A percentile compares a stretch with the other conserved stretches of the same genome.
phyloP scores from a whole-genome alignment of 2,797 vertebrate genomes.

The Rallus crepitans region DNA sequence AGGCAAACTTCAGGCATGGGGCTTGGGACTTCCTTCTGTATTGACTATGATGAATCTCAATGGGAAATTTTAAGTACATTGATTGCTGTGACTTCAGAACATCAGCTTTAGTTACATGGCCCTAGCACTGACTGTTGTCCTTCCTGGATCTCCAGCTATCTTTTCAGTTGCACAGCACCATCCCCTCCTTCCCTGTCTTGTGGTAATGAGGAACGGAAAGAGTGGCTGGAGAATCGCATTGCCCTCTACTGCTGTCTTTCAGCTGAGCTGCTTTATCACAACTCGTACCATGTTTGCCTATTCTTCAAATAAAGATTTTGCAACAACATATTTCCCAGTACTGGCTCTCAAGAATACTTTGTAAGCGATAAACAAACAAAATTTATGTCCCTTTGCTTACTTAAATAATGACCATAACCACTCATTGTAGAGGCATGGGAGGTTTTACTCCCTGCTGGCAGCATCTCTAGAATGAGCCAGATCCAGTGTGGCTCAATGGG shows the following conservation, averaged over 20 bases:
- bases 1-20: background rate
- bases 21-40: background rate
- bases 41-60: background rate
- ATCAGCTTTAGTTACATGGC: background rate
- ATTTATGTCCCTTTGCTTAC: background rate
- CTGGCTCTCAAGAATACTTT: background rate
- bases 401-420: background rate
- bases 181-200: background rate
- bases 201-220: background rate
- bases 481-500: background rate
- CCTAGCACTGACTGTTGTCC: background rate
- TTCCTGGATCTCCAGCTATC: background rate
- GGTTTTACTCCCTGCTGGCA: slow-evolving; percentile 10
- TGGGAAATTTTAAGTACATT: background rate
- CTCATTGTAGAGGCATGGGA: background rate
- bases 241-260: slow-evolving; percentile 32
- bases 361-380: background rate
- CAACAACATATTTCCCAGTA: background rate
- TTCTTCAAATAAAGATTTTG: background rate
- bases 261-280: background rate
- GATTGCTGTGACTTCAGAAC: background rate
- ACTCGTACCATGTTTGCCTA: background rate
- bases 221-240: slow-evolving; percentile 13
- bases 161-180: background rate
- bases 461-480: background rate